Base-by-base conservation (phyloP, 2,797 vertebrate species). In the Gymnoscopelus braueri region DNA sequence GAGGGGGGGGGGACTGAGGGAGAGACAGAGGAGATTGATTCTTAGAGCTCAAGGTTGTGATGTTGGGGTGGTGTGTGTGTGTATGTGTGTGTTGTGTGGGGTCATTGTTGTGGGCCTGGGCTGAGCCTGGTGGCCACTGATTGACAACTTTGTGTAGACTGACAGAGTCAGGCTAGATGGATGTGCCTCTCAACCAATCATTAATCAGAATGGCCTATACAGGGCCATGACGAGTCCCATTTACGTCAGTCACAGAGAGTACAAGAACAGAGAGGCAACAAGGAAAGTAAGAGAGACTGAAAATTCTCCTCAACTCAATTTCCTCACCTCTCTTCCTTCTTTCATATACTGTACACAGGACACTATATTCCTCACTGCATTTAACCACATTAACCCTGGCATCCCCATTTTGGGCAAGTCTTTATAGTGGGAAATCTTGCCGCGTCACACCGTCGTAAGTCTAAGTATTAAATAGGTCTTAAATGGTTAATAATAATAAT, bases 141-240 rank as follows among this genome's bases (percentile, higher is more conserved):
- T 11, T 80, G 81, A 75, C 74, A 74, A 69, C 57, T 44, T 6
- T 3, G 57, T 58, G 68, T 19, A 12, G 69, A 67, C 54, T 47
- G 51, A 74, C 48, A 67, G 14, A 24, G 59, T 7, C 55, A 57
- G 26, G 62, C 29, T 53, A 72, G 68, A 87, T 81, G 65, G 76
- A 87, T 72, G 78, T 78, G 65, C 63, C 67, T 77, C 68, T 81
- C 49, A 74, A 61, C 53, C 63, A 78, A 72, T 26, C 77, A 75
- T 84, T 77, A 75, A 85, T 85, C 75, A 77, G 54, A 72, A 75
- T 35, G 60, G 44, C 15, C 61, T 56, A 12, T 77, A 63, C 57
- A 54, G 57, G 32, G 69, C 52, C 35, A 7, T 62, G 56, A 80
- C 67, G 72, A 35, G 26, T 67, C 35, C 62, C 24, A 73, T 75